Base-by-base conservation (phyloP, 2,888 invertebrate genomes). In the Syritta pipiens region DNA sequence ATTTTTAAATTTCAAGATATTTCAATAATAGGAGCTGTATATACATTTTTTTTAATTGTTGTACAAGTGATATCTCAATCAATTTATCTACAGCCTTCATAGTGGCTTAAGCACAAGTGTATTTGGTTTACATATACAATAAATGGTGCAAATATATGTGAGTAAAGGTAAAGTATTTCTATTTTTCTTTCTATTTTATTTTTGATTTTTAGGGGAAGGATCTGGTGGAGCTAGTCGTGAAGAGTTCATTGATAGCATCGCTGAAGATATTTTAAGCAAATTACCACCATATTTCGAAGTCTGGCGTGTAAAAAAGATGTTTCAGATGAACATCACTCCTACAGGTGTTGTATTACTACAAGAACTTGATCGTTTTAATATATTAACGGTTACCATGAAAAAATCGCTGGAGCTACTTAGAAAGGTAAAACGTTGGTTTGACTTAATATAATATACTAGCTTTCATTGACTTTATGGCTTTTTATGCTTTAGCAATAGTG, bases 361-460 rank as follows among this genome's bases (percentile, higher is more conserved):
- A 90, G 96, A 97, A 87, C 88, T 97, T 32, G 96, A 97, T 84
- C 91, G 96, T 75, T 97, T 97, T 88, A 97, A 97, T 88, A 90
- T 91, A 14, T 91, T 97, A 0, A 93, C 96, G 55, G 86, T 86
- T 7, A 91, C 91, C 55, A 96, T 97, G 91, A 90, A 89, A 10
- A 90, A 88, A 67, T 95, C 95, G 0, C 90, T 97, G 35, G 89
- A 91, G 2, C 91, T 95, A 51, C 90, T 97, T 7, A 91, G 93
- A 85, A 94, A 94, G 87, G 88, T 86, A 83, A 84, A 67, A 14
- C 4, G n/a, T n/a, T n/a, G n/a, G n/a, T n/a, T n/a, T n/a, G n/a
- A 3, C 37, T 37, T 37, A 7, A n/a, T n/a, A 3, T 17, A 4
- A 1, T 6, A 19, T 10, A 12, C 3, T 4, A 12, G 0, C 1